A percentile compares a stretch with the other conserved stretches of the same genome.
Conservation (phyloP, 2,797 vertebrate species). For the Chanos chanos region DNA sequence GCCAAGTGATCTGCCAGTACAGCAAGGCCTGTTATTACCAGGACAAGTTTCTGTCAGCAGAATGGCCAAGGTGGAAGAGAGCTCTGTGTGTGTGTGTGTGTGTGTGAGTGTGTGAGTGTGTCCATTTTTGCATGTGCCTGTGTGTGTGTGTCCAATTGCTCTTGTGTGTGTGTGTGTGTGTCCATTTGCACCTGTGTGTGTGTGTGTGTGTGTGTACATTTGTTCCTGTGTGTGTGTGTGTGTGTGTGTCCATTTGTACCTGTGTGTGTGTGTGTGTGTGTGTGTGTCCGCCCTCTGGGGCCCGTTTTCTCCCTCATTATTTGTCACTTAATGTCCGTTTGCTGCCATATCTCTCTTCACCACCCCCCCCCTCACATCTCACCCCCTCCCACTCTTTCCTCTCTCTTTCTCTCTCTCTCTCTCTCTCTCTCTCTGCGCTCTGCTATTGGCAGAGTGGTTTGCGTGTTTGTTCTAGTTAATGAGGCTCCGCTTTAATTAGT, state of each 20-base stretch:
- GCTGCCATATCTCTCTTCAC: constrained; percentile 27
- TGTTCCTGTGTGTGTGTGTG: too few relatives aligned
- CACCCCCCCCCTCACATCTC: not conserved
- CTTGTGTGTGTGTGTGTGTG: not conserved
- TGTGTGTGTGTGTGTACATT: too few relatives aligned
- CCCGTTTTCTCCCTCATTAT: constrained; percentile 37
- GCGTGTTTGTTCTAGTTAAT: constrained; percentile 57
- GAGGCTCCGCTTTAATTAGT: constrained; percentile 52
- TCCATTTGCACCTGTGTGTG: not conserved
- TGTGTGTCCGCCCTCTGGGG: not conserved
- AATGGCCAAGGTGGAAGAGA: too few relatives aligned
- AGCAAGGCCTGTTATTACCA: not conserved
- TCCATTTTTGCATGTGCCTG: not conserved
- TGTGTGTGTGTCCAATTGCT: not conserved
- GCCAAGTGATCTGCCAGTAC: constrained; percentile 11
- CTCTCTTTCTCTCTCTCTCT: not conserved
- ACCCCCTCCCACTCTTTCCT: not conserved
- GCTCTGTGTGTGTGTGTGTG: not conserved
- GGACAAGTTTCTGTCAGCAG: too few relatives aligned
- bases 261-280: not conserved
- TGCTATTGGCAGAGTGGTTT: constrained; percentile 39
- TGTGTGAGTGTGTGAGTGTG: not conserved
- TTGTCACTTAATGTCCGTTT: constrained; percentile 29
- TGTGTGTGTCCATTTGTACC: too few relatives aligned
- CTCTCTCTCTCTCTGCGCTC: constrained; percentile 4